Conservation (phyloP, 1,140 invertebrate species). For the Melitaea cinxia region DNA sequence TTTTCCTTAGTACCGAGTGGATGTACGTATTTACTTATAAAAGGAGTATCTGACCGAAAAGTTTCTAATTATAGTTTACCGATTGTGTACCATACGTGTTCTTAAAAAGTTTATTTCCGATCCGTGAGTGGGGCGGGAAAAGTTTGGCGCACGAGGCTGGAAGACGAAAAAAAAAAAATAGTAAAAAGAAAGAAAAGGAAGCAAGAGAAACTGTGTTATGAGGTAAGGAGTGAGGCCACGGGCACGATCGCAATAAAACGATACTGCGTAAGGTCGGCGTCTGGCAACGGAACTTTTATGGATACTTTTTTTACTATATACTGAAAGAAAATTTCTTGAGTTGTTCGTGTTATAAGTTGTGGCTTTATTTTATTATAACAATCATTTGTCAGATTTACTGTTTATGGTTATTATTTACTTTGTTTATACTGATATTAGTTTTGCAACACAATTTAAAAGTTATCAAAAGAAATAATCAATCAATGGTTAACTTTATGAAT, state of each 20-base stretch:
- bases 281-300: slow-evolving; percentile 53
- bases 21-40: slow-evolving; percentile 42
- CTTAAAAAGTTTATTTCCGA: slow-evolving; percentile 6
- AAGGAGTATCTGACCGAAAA: slow-evolving; percentile 44
- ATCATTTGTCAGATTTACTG: background rate
- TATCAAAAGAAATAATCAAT: no score
- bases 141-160: slow-evolving; percentile 51
- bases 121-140: slow-evolving; percentile 22
- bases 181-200: slow-evolving; percentile 55
- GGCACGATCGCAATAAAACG: slow-evolving; percentile 75
- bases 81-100: slow-evolving; percentile 14
- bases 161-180: slow-evolving; percentile 19
- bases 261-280: slow-evolving; percentile 71
- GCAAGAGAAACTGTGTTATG: slow-evolving; percentile 74
- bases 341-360: background rate
- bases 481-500: no score
- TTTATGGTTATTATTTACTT: no score
- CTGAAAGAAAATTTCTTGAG: slow-evolving; percentile 24
- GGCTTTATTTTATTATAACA: slow-evolving; percentile 1
- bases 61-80: slow-evolving; percentile 26
- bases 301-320: slow-evolving; percentile 47
- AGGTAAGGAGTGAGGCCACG: slow-evolving; percentile 74
- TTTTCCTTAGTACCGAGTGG: slow-evolving; percentile 61
- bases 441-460: no score
- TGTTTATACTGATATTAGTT: no score